Conservation (phyloP, 2,113 vertebrate species). For the Vireo altiloquus region DNA sequence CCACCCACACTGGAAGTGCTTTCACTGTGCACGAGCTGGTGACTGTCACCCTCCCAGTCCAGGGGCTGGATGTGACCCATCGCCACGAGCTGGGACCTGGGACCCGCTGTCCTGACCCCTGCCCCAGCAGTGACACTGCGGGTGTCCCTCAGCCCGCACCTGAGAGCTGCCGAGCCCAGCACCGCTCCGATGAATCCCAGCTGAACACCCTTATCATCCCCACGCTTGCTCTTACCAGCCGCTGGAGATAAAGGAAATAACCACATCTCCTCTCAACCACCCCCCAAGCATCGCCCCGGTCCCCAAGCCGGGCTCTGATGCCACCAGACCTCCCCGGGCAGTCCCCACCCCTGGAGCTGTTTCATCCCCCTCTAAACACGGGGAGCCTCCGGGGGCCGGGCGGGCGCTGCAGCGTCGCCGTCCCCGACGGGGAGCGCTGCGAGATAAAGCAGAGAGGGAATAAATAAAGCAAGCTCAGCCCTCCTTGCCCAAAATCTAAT, state of each 20-base stretch:
- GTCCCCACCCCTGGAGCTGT: fast-evolving
- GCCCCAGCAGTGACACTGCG: not conserved
- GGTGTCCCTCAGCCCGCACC: not conserved
- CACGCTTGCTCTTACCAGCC: not conserved
- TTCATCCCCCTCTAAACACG: not conserved
- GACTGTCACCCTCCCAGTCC: fast-evolving
- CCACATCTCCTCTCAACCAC: fast-evolving
- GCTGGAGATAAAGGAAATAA: not conserved
- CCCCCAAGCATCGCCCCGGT: fast-evolving
- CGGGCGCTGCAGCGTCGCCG: not conserved
- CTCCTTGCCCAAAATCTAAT: slow-evolving; percentile 35
- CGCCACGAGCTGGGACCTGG: fast-evolving
- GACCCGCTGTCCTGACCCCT: not conserved
- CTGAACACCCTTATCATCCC: not conserved
- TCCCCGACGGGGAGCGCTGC: not conserved
- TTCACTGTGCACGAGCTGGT: fast-evolving
- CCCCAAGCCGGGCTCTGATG: fast-evolving
- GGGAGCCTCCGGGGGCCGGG: not conserved
- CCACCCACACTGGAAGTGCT: fast-evolving
- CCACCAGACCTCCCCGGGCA: not conserved
- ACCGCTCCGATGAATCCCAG: fast-evolving
- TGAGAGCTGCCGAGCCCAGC: fast-evolving
- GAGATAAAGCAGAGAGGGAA: not conserved
- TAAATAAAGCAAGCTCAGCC: slow-evolving; percentile 2
- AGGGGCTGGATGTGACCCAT: not conserved